These are phyloP conservation scores for Alloplasta piceator DNA, from an alignment of 2,888 invertebrate species.

Conservation along the genomic window DNA sequence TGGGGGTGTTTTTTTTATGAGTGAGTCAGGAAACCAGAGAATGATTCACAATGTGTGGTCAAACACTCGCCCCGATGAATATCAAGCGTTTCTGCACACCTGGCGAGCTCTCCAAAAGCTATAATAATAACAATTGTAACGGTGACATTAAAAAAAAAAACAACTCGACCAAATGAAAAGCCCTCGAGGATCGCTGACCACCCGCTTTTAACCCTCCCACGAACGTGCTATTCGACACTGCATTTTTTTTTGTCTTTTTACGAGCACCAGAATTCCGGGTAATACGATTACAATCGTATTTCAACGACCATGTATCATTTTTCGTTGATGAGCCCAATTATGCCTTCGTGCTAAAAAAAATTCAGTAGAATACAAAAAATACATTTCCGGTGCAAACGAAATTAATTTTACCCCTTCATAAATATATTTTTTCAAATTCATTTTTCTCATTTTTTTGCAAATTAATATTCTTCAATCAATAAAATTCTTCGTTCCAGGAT, in stretches of 20 bases:
- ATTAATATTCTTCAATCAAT: too few species aligned
- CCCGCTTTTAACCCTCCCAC: slow-evolving; percentile 29
- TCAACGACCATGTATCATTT: too few species aligned
- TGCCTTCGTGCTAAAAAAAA: too few species aligned
- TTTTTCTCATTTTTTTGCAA: too few species aligned
- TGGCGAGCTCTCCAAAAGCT: slow-evolving; percentile 27
- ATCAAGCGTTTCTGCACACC: slow-evolving; percentile 62
- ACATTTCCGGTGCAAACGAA: too few species aligned
- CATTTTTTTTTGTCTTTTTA: slow-evolving; percentile 2
- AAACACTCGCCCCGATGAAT: slow-evolving; percentile 40
- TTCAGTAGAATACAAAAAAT: too few species aligned
- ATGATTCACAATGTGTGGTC: slow-evolving; percentile 56
- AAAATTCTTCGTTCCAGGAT: too few species aligned
- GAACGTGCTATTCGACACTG: slow-evolving; percentile 22
- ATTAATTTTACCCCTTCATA: too few species aligned
- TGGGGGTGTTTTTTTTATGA: slow-evolving; percentile 44
- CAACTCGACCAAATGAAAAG: slow-evolving; percentile 27
- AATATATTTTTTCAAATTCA: too few species aligned
- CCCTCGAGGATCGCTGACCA: slow-evolving; percentile 60
- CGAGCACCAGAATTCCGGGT: neutral
- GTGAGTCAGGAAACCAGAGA: slow-evolving; percentile 52
- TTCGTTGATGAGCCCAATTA: too few species aligned
- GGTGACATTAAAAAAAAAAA: slow-evolving; percentile 28
- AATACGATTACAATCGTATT: slow-evolving; percentile 3
- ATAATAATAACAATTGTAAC: slow-evolving; percentile 41